A percentile compares a stretch with the other conserved stretches of the same genome.
These are phyloP conservation scores for Hiodon alosoides DNA, from an alignment of 2,113 vertebrate genomes.

Conservation along the genomic window DNA sequence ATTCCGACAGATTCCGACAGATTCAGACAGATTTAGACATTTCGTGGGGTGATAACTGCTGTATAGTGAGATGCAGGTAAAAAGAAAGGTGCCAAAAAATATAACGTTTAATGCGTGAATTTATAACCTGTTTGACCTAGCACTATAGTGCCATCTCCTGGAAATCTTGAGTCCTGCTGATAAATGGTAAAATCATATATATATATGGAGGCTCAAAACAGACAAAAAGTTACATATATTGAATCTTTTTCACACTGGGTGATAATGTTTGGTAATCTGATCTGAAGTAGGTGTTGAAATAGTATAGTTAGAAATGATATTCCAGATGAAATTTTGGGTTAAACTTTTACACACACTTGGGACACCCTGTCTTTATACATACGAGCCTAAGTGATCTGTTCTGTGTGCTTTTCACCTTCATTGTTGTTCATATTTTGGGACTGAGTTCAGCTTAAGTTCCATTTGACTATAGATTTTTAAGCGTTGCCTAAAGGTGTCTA, in stretches of 20 bases:
- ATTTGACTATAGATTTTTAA: no score
- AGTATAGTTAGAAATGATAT: no score
- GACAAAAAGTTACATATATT: slow-evolving; percentile 44
- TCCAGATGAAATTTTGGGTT: no score
- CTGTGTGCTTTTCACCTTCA: no score
- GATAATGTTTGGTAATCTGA: no score
- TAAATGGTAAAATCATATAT: slow-evolving; percentile 50
- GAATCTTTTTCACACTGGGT: slow-evolving; percentile 53
- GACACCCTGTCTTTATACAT: slow-evolving; percentile 23
- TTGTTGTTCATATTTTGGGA: no score
- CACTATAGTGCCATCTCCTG: slow-evolving; percentile 75
- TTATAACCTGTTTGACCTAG: slow-evolving; percentile 63
- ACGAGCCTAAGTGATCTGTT: slow-evolving; percentile 29
- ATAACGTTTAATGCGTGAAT: slow-evolving; percentile 58
- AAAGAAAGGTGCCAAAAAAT: slow-evolving; percentile 70
- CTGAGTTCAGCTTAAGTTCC: no score
- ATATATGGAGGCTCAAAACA: slow-evolving; percentile 43
- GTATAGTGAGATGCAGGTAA: slow-evolving; percentile 37
- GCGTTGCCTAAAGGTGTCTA: no score
- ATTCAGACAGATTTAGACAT: slow-evolving; percentile 28
- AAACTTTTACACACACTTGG: no score
- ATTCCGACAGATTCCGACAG: neutral
- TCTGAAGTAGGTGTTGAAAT: no score
- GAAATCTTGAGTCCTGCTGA: slow-evolving; percentile 69
- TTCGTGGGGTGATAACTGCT: slow-evolving; percentile 45